Conservation (phyloP, 2,797 vertebrate genomes). For the Myripristis murdjan region DNA sequence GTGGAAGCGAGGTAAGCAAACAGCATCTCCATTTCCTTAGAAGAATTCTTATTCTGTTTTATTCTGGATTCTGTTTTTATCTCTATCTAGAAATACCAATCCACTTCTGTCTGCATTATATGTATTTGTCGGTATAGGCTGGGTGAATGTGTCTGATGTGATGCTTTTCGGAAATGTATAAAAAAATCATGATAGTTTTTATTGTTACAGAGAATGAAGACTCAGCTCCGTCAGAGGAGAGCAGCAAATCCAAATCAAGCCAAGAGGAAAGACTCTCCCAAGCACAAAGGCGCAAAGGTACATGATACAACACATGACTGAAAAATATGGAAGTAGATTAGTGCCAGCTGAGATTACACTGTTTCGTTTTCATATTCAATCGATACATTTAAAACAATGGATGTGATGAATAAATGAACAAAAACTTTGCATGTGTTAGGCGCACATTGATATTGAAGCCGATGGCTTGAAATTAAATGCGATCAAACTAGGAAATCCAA, state of each 20-base stretch:
- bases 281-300: conserved; percentile 68
- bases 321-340: not conserved
- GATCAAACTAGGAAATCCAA: not conserved
- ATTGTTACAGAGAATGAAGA: conserved; percentile 90
- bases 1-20: conserved; percentile 91
- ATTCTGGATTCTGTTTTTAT: not conserved
- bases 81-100: not conserved
- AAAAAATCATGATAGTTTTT: conserved; percentile 53
- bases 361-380: too few relatives aligned
- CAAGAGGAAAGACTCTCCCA: conserved; percentile 86
- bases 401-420: too few relatives aligned
- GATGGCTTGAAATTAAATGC: not conserved
- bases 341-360: not conserved
- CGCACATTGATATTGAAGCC: not conserved
- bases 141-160: not conserved
- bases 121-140: not conserved
- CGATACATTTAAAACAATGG: too few relatives aligned
- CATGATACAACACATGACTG: not conserved
- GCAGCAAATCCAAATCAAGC: conserved; percentile 90
- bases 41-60: not conserved
- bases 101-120: not conserved
- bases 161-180: not conserved
- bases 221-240: conserved; percentile 89
- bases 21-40: not conserved
- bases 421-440: too few relatives aligned